A percentile compares a stretch with the other conserved stretches of the same genome.
phyloP scores from a whole-genome alignment of 2,888 invertebrate genomes.

The Hirtodrosophila confusa region DNA sequence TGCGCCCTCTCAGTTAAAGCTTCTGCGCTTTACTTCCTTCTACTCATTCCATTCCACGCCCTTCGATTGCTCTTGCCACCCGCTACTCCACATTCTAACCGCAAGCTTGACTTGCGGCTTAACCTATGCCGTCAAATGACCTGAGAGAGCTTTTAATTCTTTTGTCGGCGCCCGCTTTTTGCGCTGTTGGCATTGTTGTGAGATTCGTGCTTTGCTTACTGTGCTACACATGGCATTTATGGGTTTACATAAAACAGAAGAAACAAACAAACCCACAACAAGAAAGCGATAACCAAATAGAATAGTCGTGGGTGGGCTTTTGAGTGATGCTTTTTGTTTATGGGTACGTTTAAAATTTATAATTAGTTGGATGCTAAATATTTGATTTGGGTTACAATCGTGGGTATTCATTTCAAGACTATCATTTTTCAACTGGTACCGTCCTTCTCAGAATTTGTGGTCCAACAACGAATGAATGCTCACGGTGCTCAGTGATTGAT shows the following conservation, averaged over 20 bases:
- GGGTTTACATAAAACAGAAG: constrained; percentile 20
- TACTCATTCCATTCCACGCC: constrained; percentile 10
- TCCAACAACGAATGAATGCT: constrained; percentile 9
- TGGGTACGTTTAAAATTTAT: constrained; percentile 38
- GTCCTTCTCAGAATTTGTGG: constrained; percentile 39
- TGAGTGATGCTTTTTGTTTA: constrained; percentile 14
- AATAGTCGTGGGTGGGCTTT: constrained; percentile 56
- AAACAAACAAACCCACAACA: constrained; percentile 5
- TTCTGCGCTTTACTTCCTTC: constrained; percentile 19
- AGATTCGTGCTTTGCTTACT: constrained; percentile 41
- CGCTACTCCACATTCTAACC: constrained; percentile 30
- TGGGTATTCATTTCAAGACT: constrained; percentile 48
- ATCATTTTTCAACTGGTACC: constrained; percentile 51
- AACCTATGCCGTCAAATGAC: constrained; percentile 36
- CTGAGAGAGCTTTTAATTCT: constrained; percentile 32
- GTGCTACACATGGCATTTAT: constrained; percentile 52
- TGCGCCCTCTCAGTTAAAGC: neutral
- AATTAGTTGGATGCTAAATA: constrained; percentile 38
- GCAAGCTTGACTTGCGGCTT: constrained; percentile 55
- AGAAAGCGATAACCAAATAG: constrained; percentile 1
- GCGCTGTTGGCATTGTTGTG: constrained; percentile 39
- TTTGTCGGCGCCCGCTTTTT: constrained; percentile 27
- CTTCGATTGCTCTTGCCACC: constrained; percentile 3
- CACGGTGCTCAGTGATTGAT: constrained; percentile 45
- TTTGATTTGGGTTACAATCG: constrained; percentile 45